A percentile compares a stretch with the other conserved stretches of the same genome.
Conservation (phyloP, 2,888 invertebrate genomes). For the Amorpha juglandis region DNA sequence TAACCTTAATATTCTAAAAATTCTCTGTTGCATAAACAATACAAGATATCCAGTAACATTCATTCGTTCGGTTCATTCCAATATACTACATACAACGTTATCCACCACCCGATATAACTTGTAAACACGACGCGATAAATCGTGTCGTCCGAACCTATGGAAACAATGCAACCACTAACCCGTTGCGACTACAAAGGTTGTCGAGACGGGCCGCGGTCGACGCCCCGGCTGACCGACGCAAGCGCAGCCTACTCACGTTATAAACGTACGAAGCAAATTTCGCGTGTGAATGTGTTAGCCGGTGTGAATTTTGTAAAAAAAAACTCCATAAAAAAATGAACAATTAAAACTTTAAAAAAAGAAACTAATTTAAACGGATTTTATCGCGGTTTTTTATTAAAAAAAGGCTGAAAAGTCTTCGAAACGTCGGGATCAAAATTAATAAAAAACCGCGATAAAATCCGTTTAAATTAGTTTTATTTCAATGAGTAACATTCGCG, state of each 20-base stretch:
- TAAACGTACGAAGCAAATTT: not conserved
- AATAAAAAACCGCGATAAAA: too few relatives aligned
- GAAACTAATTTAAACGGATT: not conserved
- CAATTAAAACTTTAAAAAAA: not conserved
- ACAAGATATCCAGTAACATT: too few relatives aligned
- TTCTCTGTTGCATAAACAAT: not conserved
- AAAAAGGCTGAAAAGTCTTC: too few relatives aligned
- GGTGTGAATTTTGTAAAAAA: not conserved
- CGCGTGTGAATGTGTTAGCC: conserved; percentile 2
- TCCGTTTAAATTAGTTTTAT: too few relatives aligned
- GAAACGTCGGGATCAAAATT: too few relatives aligned
- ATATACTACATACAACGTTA: not conserved
- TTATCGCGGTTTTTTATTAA: too few relatives aligned
- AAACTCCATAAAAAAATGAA: too few relatives aligned
- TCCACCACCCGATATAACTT: not conserved
- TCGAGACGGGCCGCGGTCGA: conserved; percentile 65
- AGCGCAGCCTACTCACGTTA: conserved; percentile 59
- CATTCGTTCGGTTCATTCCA: too few relatives aligned
- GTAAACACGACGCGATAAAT: conserved; percentile 27
- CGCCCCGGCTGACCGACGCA: conserved; percentile 74
- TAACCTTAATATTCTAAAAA: not conserved
- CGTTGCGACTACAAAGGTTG: conserved; percentile 74
- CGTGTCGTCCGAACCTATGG: conserved; percentile 56
- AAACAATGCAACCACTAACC: conserved; percentile 50
- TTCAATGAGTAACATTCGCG: too few relatives aligned